phyloP scores from a whole-genome alignment of 2,113 vertebrate genomes.

The Tetrax tetrax region DNA sequence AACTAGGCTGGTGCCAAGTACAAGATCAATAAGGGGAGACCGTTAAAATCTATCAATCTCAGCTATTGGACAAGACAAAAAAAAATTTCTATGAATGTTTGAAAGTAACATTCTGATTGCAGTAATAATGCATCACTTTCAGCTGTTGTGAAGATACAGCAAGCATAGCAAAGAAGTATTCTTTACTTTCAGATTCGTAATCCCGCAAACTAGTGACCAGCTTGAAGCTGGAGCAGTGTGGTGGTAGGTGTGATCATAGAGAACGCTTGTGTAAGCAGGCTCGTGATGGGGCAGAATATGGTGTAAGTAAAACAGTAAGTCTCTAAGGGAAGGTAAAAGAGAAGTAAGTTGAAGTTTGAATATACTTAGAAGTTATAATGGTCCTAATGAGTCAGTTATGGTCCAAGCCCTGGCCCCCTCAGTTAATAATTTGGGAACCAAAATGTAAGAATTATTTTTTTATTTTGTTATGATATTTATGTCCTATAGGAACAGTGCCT shows the following conservation, averaged over 20 bases:
- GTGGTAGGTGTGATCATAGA: not conserved
- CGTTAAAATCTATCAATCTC: constrained; percentile 13
- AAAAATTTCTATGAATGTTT: not conserved
- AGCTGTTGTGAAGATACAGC: not conserved
- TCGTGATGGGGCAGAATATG: not conserved
- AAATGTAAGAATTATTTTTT: not conserved
- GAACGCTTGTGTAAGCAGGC: not conserved
- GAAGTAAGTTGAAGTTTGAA: not conserved
- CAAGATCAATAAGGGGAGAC: not conserved
- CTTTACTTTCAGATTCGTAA: not conserved
- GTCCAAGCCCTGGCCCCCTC: not conserved
- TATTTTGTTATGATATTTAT: not conserved
- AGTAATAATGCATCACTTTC: not conserved
- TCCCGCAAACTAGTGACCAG: not conserved
- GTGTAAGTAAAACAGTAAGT: not conserved
- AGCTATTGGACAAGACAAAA: not conserved
- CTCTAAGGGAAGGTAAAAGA: not conserved
- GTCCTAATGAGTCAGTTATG: not conserved
- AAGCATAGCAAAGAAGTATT: not conserved
- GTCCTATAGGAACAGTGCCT: not conserved
- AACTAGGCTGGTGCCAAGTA: not conserved
- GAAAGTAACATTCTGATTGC: not conserved
- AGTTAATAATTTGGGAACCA: not conserved
- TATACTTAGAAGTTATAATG: not conserved
- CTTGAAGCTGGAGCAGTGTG: not conserved